These are phyloP conservation scores for Oreortyx pictus DNA, from an alignment of 2,797 vertebrate species.

Conservation along the genomic window DNA sequence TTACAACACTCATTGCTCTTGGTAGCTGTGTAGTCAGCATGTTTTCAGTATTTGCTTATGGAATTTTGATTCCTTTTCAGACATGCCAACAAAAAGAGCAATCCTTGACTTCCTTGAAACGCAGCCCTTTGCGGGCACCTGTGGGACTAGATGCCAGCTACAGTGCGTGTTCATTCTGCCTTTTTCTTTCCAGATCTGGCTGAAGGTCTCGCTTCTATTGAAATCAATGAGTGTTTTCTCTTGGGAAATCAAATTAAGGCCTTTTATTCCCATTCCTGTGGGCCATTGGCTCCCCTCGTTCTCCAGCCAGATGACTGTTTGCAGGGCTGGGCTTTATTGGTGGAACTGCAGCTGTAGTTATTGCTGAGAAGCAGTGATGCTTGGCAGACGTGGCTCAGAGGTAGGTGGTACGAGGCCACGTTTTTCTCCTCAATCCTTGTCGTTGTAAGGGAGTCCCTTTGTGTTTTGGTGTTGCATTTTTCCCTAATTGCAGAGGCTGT, in stretches of 20 bases:
- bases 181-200: neutral
- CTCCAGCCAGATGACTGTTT: neutral
- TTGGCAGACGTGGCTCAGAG: neutral
- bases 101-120: neutral
- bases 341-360: neutral
- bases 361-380: neutral
- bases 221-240: neutral
- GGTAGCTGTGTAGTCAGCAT: slow-evolving; percentile 36
- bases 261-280: neutral
- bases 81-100: neutral
- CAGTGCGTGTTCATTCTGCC: neutral
- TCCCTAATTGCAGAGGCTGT: accelerated
- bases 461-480: neutral
- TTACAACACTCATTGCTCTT: slow-evolving; percentile 45
- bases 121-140: neutral
- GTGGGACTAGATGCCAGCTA: accelerated
- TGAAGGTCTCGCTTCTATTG: neutral
- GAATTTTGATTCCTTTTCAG: slow-evolving; percentile 49
- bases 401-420: neutral
- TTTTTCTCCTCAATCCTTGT: neutral
- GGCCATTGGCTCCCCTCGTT: neutral
- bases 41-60: slow-evolving; percentile 36
- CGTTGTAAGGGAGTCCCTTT: neutral
- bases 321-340: neutral
- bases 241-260: neutral